Evolutionary conservation across 2,888 invertebrate species (phyloP).

Genomic region (Tachina grossa): DNA sequence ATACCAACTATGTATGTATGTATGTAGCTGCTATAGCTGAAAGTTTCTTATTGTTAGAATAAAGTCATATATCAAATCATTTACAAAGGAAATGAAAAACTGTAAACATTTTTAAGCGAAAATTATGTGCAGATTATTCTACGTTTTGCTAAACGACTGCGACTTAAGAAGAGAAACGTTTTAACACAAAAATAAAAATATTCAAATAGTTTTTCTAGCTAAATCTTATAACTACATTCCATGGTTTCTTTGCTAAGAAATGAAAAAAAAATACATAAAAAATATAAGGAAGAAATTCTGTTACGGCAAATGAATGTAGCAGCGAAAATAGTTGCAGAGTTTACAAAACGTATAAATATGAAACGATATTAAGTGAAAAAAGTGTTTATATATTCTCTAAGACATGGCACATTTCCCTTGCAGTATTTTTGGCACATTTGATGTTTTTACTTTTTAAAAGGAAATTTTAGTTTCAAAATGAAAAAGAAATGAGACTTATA

Average conservation of each 20-base stretch:
- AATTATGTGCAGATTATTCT: conserved; percentile 63
- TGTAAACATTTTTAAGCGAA: conserved; percentile 58
- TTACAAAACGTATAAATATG: conserved; percentile 39
- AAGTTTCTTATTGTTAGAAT: conserved; percentile 11
- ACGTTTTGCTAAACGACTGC: conserved; percentile 49
- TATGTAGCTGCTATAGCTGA: neutral
- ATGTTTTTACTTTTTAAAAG: conserved; percentile 17
- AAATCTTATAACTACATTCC: conserved; percentile 39
- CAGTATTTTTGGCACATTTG: conserved; percentile 2
- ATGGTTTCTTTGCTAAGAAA: conserved; percentile 9
- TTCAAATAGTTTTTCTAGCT: neutral
- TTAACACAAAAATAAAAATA: neutral
- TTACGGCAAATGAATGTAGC: conserved; percentile 37
- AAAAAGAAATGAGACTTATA: neutral
- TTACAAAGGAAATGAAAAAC: conserved; percentile 67
- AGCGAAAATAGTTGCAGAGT: neutral
- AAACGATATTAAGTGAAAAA: conserved; percentile 48
- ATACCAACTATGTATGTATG: conserved; percentile 16
- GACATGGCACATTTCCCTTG: conserved; percentile 6
- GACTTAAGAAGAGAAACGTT: conserved; percentile 27
- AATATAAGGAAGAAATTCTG: neutral
- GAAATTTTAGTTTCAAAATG: conserved; percentile 17
- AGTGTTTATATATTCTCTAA: conserved; percentile 24
- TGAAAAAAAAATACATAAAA: neutral
- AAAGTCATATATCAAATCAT: conserved; percentile 66